These are phyloP conservation scores for Grus americana DNA, from an alignment of 2,113 vertebrate species.

Conservation along the genomic window DNA sequence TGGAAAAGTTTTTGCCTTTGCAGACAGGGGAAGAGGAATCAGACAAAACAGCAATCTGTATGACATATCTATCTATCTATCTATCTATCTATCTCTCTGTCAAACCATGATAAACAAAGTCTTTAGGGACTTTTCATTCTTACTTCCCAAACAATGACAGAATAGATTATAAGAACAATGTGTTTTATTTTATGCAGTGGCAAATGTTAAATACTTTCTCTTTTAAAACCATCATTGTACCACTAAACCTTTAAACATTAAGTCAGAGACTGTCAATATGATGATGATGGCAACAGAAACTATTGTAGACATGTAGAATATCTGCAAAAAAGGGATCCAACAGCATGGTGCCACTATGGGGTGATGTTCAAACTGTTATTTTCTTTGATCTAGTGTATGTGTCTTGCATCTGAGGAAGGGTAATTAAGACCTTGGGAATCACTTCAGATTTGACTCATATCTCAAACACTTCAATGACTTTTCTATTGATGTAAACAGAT, in stretches of 20 bases:
- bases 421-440: background rate
- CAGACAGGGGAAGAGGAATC: background rate
- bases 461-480: background rate
- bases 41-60: background rate
- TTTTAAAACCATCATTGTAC: background rate
- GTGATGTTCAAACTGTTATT: background rate
- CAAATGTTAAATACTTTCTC: background rate
- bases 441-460: background rate
- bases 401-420: background rate
- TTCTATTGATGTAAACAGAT: background rate
- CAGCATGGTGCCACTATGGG: background rate
- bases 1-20: background rate
- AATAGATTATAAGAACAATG: background rate
- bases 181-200: background rate
- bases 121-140: background rate
- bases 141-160: background rate
- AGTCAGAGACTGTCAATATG: background rate
- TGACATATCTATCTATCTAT: too few species aligned
- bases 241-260: background rate
- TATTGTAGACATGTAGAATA: background rate
- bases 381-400: background rate
- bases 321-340: background rate
- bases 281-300: background rate
- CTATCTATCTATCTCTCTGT: too few species aligned
- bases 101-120: background rate